These are phyloP conservation scores for Tapera naevia DNA, from an alignment of 2,797 vertebrate genomes.

Conservation along the genomic window DNA sequence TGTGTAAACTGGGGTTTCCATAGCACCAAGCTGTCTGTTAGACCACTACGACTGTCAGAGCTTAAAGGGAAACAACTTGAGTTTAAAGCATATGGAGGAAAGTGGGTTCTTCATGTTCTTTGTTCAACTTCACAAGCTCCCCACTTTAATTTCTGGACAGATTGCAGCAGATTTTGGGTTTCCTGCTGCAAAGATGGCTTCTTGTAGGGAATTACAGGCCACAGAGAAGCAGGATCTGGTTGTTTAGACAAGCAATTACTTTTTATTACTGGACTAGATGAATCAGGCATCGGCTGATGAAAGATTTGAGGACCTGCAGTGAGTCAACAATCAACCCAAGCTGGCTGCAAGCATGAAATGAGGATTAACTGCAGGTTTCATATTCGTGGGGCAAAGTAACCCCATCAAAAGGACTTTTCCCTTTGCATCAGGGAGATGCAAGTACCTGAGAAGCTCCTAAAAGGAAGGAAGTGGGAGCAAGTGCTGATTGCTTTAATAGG, in stretches of 20 bases:
- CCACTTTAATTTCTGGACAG: background rate
- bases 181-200: background rate
- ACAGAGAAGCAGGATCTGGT: background rate
- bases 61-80: background rate
- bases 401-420: background rate
- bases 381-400: background rate
- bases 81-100: fast-evolving
- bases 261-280: background rate
- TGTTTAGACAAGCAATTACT: background rate
- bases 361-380: background rate
- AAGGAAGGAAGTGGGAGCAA: background rate
- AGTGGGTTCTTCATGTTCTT: fast-evolving
- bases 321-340: background rate
- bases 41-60: background rate
- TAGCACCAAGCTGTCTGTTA: background rate
- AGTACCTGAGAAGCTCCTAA: background rate
- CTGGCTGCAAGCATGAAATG: fast-evolving
- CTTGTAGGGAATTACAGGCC: background rate
- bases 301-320: background rate
- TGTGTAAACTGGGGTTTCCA: background rate
- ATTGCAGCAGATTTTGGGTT: background rate
- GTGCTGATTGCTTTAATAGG: background rate
- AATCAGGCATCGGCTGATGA: background rate
- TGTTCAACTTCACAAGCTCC: background rate
- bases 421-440: fast-evolving